Base-by-base conservation (phyloP, 1,140 invertebrate species). In the Panagrolaimus sp. region DNA sequence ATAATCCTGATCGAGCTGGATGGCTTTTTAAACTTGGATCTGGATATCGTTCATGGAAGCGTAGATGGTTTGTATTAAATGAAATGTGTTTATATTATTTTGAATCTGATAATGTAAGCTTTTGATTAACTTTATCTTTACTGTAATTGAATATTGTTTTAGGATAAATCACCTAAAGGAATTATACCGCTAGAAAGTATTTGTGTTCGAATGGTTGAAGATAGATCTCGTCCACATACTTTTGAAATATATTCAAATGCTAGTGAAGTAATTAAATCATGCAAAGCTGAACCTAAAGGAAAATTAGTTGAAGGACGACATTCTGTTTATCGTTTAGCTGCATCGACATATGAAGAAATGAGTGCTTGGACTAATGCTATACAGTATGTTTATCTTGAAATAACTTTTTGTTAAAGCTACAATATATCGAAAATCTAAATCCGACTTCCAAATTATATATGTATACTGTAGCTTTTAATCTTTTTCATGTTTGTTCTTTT, bases 41-140 rank as follows among this genome's bases (percentile, higher is more conserved):
- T 72, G 85, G 92, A 74, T 97, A 97, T 85, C 96, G 96, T 85
- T 94, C 91, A 77, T 98, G 95, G 95, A 98, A 98, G 84, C 88
- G 94, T 81, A 88, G 96, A 72, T 98, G 96, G 96, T 98, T 98
- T 84, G 97, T 98, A 79, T 87, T 98, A 57, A 98, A 96, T 84
- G 95, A 98, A 85, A 97, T 96, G 85, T 98, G 96, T 86, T 87
- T 98, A 42, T 98, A 98, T 84, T 98, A 98, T 86, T 98, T 98
- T 86, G 94, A 98, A 86, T 97, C 94, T 84, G 97, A 94, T 66
- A 97, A 93, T 51, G 86, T 87, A 79, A 84, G 84, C 82, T 20
- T 20, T 20, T 42, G n/a, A 43, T 25, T n/a, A 47, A 25, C 31
- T 44, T 42, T 76, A 65, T 64, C 31, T 16, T 25, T n/a, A 2